Conservation (phyloP, 2,113 vertebrate species). For the Scatophagus argus region DNA sequence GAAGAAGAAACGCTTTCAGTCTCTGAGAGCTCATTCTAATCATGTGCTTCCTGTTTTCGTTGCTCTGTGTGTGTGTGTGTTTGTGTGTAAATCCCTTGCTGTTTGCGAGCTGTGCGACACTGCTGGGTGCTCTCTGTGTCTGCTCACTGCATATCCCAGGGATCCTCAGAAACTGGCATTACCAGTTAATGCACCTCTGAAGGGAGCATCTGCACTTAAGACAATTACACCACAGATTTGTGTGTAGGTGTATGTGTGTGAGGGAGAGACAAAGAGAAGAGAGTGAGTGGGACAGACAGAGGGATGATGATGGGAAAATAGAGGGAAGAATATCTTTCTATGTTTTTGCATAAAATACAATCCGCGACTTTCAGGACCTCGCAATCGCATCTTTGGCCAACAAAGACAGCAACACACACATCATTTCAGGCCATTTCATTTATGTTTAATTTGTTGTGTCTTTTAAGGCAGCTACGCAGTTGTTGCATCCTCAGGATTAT, state of each 20-base stretch:
- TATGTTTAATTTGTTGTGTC: not conserved
- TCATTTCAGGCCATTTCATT: constrained; percentile 25
- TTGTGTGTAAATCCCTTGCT: constrained; percentile 44
- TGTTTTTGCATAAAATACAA: constrained; percentile 41
- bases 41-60: constrained; percentile 73
- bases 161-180: constrained; percentile 64
- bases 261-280: constrained; percentile 39
- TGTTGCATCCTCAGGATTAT: not conserved
- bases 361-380: constrained; percentile 47
- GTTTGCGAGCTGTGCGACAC: constrained; percentile 58
- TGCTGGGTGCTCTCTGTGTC: constrained; percentile 68
- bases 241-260: constrained; percentile 38
- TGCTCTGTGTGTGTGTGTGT: constrained; percentile 49
- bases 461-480: constrained; percentile 21
- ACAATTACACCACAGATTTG: constrained; percentile 66
- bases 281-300: constrained; percentile 19
- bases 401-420: constrained; percentile 25
- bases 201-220: constrained; percentile 74
- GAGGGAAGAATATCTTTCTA: constrained; percentile 21
- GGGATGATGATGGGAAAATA: constrained; percentile 43
- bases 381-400: constrained; percentile 18
- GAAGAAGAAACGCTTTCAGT: constrained; percentile 74
- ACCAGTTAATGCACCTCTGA: constrained; percentile 75
- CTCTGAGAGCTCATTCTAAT: constrained; percentile 75
- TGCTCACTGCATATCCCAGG: constrained; percentile 64